A percentile compares a stretch with the other conserved stretches of the same genome.
These are phyloP conservation scores for Ochotona princeps DNA, from an alignment of 2,113 vertebrate species.

Conservation along the genomic window DNA sequence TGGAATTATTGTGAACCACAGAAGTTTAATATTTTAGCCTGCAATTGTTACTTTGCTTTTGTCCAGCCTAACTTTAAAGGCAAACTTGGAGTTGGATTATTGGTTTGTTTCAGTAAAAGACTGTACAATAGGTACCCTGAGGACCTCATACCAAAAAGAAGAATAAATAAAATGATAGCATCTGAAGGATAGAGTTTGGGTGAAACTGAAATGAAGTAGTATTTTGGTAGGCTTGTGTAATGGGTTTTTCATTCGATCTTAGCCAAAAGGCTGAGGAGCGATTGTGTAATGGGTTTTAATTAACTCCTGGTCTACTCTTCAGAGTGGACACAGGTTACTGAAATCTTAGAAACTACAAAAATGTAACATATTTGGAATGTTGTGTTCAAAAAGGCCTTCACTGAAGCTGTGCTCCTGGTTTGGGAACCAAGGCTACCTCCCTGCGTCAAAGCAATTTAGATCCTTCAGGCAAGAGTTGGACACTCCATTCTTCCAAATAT, in stretches of 20 bases:
- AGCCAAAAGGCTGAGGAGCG: too few species aligned
- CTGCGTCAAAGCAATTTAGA: constrained; percentile 15
- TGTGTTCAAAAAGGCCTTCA: constrained; percentile 23
- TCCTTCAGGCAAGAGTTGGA: not conserved
- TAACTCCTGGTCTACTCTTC: not conserved
- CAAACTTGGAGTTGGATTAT: not conserved
- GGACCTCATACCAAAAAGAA: constrained; percentile 29
- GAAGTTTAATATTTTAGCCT: not conserved
- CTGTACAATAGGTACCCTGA: not conserved
- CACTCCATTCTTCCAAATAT: not conserved
- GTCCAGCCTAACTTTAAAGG: not conserved
- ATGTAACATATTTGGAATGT: not conserved
- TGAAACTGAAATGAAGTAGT: constrained; percentile 38
- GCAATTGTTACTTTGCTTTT: constrained; percentile 28
- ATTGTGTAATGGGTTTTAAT: not conserved
- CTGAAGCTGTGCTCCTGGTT: not conserved
- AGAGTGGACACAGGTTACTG: constrained; percentile 2
- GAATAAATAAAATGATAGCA: constrained; percentile 35
- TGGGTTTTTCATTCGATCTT: not conserved
- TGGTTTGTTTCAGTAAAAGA: constrained; percentile 15
- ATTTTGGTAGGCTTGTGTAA: constrained; percentile 43
- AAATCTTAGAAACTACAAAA: constrained; percentile 38
- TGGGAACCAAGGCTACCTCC: constrained; percentile 17
- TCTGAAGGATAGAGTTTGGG: constrained; percentile 15
- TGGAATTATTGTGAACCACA: not conserved